Evolutionary conservation across 2,797 vertebrate genomes (phyloP).

Genomic region (Parauchenoglanis punctatus): DNA sequence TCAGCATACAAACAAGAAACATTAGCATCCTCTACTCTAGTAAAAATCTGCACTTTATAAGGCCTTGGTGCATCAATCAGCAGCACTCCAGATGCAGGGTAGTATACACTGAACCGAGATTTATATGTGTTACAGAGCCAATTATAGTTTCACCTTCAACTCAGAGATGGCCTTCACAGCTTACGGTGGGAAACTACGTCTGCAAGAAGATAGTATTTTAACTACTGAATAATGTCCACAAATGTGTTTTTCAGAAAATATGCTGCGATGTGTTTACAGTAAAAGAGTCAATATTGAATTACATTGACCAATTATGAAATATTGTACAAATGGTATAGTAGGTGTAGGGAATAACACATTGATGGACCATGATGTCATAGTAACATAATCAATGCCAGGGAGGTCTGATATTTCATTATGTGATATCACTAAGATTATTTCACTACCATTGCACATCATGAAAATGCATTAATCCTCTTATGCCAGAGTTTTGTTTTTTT

Average conservation of each 20-base stretch:
- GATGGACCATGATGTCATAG: neutral
- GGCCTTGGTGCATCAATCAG: neutral
- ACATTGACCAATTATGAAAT: neutral
- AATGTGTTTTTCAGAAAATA: neutral
- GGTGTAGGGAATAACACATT: neutral
- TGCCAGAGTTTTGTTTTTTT: neutral
- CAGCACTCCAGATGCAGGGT: neutral
- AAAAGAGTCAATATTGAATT: neutral
- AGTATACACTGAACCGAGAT: neutral
- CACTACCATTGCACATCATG: neutral
- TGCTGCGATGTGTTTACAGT: neutral
- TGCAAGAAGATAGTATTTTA: neutral
- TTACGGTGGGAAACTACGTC: neutral
- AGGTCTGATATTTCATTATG: neutral
- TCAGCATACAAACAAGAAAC: neutral
- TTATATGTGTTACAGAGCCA: neutral
- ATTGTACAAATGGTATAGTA: neutral
- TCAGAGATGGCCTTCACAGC: neutral
- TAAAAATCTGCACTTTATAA: neutral
- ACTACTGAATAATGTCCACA: neutral
- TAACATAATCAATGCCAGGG: neutral
- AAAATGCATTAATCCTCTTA: neutral
- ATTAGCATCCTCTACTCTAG: neutral
- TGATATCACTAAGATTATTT: neutral
- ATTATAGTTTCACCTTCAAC: conserved; percentile 2